These are phyloP conservation scores for Nomada ruficornis DNA, from an alignment of 2,888 invertebrate genomes.

Conservation along the genomic window DNA sequence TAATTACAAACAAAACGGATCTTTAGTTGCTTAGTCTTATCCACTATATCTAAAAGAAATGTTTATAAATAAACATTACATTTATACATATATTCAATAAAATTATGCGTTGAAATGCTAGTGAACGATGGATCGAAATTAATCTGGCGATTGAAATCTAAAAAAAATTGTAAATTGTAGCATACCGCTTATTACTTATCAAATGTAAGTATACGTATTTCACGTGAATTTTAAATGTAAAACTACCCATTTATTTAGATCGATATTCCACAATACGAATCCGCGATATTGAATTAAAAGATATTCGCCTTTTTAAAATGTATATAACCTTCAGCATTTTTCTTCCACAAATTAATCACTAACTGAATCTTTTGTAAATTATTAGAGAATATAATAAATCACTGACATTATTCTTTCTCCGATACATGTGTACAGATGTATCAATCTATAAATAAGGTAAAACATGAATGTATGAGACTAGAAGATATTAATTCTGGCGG, in stretches of 20 bases:
- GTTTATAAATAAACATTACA: slow-evolving; percentile 23
- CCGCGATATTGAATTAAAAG: background rate
- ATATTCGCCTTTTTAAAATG: background rate
- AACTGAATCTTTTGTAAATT: background rate
- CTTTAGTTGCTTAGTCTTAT: slow-evolving; percentile 8
- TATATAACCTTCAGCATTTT: background rate
- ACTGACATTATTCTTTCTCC: background rate
- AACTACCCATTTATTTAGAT: background rate
- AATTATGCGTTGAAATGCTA: slow-evolving; percentile 19
- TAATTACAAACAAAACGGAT: slow-evolving; percentile 15
- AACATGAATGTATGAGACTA: slow-evolving; percentile 80
- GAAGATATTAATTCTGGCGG: slow-evolving; percentile 78
- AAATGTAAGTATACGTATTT: slow-evolving; percentile 52
- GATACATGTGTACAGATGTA: slow-evolving; percentile 77
- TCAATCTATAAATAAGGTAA: slow-evolving; percentile 80
- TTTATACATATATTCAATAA: slow-evolving; percentile 3
- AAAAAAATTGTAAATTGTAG: slow-evolving; percentile 32
- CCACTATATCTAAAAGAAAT: slow-evolving; percentile 21
- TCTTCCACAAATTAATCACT: background rate
- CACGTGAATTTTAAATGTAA: slow-evolving; percentile 1
- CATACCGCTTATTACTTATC: slow-evolving; percentile 15
- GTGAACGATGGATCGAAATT: slow-evolving; percentile 19
- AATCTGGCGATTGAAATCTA: slow-evolving; percentile 15
- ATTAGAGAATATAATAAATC: background rate
- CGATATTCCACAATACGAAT: slow-evolving; percentile 1